Base-by-base conservation (phyloP, 2,888 invertebrate genomes). In the Tyria jacobaeae region DNA sequence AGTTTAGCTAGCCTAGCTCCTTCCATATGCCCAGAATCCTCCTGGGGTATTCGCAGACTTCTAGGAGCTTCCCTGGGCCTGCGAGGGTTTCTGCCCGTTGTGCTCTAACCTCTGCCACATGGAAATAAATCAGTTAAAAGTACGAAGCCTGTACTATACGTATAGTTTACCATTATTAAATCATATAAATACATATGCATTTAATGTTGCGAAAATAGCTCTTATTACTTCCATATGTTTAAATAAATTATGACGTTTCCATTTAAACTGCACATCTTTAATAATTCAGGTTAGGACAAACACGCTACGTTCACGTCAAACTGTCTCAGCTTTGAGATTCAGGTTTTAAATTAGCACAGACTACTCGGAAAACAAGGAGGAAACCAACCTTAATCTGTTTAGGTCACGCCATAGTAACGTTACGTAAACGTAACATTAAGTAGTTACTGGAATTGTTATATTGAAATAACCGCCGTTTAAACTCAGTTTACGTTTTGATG, bases 261-360 rank as follows among this genome's bases (percentile, higher is more conserved):
- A 76, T 75, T 73, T 67, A 69, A 76, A 71, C 59, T 68, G 65
- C 64, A 66, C 65, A 71, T 76, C 67, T 71, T 70, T 58, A 70
- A 68, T 71, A 65, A 62, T 62, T 44, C 55, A 62, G 75, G 79
- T 79, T 78, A 79, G 80, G 82, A 84, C 82, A 82, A 85, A 86
- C 90, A 90, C 89, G 89, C 88, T 84, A 89, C 64, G 81, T 82
- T 83, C 80, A 82, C 84, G 88, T 90, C 90, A 90, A 88, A 79
- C 88, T 88, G 89, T 88, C 90, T 86, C 74, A 75, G 70, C 80
- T 81, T 82, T 86, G 85, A 89, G 86, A 88, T 84, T 80, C 86
- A 87, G 80, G 86, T 88, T 89, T 91, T 88, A 89, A 91, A 91
- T 89, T 87, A 89, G 83, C 82, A 76, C 82, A 73, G 87, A 88